Percentiles rank a stretch among this genome's conserved stretches.
Conservation (phyloP, 2,888 invertebrate species). For the Argyra leucocephala region DNA sequence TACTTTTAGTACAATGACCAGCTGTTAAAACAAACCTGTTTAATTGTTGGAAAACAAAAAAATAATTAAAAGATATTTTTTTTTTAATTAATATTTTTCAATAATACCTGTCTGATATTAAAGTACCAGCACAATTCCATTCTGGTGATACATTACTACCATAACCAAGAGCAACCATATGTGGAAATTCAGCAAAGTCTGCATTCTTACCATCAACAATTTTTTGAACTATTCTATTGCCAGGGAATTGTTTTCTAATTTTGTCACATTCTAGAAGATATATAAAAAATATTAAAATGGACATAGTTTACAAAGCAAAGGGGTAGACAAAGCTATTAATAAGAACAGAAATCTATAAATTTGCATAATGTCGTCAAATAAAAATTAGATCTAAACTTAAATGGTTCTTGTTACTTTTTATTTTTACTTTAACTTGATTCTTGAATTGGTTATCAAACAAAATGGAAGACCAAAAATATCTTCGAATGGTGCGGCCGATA, state of each 20-base stretch:
- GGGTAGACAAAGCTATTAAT: too few relatives aligned
- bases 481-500: too few relatives aligned
- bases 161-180: constrained; percentile 20
- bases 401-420: too few relatives aligned
- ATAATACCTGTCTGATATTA: constrained; percentile 22
- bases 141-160: constrained; percentile 1
- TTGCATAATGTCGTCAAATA: too few relatives aligned
- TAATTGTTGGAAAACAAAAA: too few relatives aligned
- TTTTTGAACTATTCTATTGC: constrained; percentile 24
- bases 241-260: constrained; percentile 10
- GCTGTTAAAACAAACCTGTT: constrained; percentile 19
- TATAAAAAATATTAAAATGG: neutral
- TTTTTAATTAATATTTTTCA: too few relatives aligned
- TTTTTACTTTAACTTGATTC: too few relatives aligned
- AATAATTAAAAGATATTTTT: constrained; percentile 8
- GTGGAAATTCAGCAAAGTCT: constrained; percentile 22
- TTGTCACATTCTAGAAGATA: constrained; percentile 17
- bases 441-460: too few relatives aligned
- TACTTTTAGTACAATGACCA: constrained; percentile 23
- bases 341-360: too few relatives aligned
- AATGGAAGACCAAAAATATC: too few relatives aligned
- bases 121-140: constrained; percentile 21
- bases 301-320: too few relatives aligned
- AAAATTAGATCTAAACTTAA: too few relatives aligned
- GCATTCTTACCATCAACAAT: constrained; percentile 31